Conservation (phyloP, 2,113 vertebrate genomes). For the Natator depressus region DNA sequence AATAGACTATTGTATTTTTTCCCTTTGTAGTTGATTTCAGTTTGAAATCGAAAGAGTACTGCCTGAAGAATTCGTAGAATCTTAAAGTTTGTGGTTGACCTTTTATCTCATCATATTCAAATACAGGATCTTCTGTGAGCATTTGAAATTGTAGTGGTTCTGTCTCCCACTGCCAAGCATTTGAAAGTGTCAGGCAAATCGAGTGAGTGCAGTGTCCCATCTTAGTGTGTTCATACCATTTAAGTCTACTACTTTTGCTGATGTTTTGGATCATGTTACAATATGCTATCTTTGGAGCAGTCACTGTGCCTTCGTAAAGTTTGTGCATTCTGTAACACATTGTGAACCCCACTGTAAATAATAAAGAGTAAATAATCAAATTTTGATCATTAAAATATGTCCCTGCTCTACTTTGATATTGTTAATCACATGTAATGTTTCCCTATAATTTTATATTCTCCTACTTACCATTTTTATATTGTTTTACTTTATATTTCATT, state of each 20-base stretch:
- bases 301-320: not conserved
- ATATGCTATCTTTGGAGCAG: not conserved
- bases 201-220: not conserved
- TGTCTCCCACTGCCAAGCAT: constrained; percentile 23
- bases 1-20: constrained; percentile 26
- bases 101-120: constrained; percentile 50
- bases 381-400: constrained; percentile 42
- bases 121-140: constrained; percentile 46
- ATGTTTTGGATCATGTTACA: not conserved
- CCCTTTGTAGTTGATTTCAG: constrained; percentile 4
- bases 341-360: not conserved
- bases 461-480: constrained; percentile 26
- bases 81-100: constrained; percentile 40
- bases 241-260: constrained; percentile 3
- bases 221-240: constrained; percentile 30
- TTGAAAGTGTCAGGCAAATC: constrained; percentile 35
- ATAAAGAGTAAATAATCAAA: not conserved
- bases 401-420: not conserved
- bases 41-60: constrained; percentile 41
- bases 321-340: rapidly evolving
- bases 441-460: constrained; percentile 21
- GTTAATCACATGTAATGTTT: constrained; percentile 32
- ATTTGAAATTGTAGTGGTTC: constrained; percentile 53
- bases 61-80: constrained; percentile 15
- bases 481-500: constrained; percentile 53